Conservation (phyloP, 2,888 invertebrate genomes). For the Malthinus seriepunctatus region DNA sequence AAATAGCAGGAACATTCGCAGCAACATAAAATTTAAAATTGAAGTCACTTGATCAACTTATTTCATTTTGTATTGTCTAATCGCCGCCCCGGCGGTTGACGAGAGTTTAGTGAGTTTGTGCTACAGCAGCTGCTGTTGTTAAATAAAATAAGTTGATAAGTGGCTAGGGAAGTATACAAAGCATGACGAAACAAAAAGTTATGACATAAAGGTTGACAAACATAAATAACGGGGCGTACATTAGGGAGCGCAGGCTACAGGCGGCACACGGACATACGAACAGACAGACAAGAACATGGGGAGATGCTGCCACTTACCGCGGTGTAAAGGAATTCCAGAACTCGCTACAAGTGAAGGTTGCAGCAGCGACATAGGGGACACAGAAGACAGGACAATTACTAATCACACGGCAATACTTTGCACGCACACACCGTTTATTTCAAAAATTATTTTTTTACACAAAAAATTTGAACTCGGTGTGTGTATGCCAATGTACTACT, state of each 20-base stretch:
- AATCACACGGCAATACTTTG: slow-evolving; percentile 54
- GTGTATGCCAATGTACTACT: slow-evolving; percentile 45
- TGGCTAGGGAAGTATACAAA: slow-evolving; percentile 27
- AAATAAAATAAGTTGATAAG: slow-evolving; percentile 16
- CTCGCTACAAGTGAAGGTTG: slow-evolving; percentile 75
- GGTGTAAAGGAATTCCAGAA: slow-evolving; percentile 99
- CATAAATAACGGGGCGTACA: slow-evolving; percentile 57
- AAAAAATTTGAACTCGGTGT: slow-evolving; percentile 5
- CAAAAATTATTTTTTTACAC: not conserved
- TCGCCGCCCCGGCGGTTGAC: not conserved
- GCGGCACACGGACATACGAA: slow-evolving; percentile 55
- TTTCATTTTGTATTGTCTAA: not conserved
- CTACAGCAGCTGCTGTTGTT: not conserved
- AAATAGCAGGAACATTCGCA: slow-evolving; percentile 50
- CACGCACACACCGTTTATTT: slow-evolving; percentile 29
- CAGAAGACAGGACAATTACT: slow-evolving; percentile 61
- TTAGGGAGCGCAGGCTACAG: slow-evolving; percentile 51
- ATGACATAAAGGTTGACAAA: slow-evolving; percentile 31
- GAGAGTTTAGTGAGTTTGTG: not conserved
- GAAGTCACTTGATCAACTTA: slow-evolving; percentile 49
- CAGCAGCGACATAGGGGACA: slow-evolving; percentile 73
- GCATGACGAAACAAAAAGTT: slow-evolving; percentile 25
- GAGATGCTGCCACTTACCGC: slow-evolving; percentile 85
- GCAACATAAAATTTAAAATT: slow-evolving; percentile 56
- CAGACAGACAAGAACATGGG: slow-evolving; percentile 53